Percentiles rank a stretch among this genome's conserved stretches.
Conservation (phyloP, 1,140 invertebrate genomes). For the Drosophila tsacasi region DNA sequence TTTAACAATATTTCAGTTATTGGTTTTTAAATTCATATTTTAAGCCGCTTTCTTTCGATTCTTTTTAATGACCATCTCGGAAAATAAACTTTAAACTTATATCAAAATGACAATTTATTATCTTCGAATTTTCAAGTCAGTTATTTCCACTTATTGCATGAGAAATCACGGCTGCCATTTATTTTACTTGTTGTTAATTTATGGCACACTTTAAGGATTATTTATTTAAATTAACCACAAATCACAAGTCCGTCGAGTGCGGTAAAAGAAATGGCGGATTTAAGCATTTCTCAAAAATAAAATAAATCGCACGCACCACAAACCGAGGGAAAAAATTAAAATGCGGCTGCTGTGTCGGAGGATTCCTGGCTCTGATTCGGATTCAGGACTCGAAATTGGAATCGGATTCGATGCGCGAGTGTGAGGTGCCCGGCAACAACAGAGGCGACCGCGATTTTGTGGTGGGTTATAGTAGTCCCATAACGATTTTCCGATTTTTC, state of each 20-base stretch:
- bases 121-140: neutral
- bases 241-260: constrained; percentile 40
- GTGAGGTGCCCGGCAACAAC: constrained; percentile 68
- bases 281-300: constrained; percentile 16
- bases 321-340: constrained; percentile 66
- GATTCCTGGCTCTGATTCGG: constrained; percentile 44
- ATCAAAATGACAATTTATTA: neutral
- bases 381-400: constrained; percentile 35
- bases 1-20: neutral
- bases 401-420: constrained; percentile 69
- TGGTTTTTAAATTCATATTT: neutral
- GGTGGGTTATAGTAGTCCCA: constrained; percentile 73
- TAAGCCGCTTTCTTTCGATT: neutral
- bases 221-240: constrained; percentile 81
- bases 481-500: constrained; percentile 80
- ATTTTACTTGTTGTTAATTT: constrained; percentile 26
- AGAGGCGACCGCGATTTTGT: constrained; percentile 79
- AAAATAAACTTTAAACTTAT: neutral
- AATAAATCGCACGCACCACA: constrained; percentile 68
- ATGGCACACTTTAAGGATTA: constrained; percentile 75
- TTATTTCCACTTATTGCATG: neutral
- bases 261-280: constrained; percentile 34
- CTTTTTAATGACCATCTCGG: neutral
- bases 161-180: constrained; percentile 2
- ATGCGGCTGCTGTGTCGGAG: constrained; percentile 63